Evolutionary conservation across 2,113 vertebrate genomes (phyloP), one percentile per base, ranked within the genome.

Genomic region (Arothron firmamentum): DNA sequence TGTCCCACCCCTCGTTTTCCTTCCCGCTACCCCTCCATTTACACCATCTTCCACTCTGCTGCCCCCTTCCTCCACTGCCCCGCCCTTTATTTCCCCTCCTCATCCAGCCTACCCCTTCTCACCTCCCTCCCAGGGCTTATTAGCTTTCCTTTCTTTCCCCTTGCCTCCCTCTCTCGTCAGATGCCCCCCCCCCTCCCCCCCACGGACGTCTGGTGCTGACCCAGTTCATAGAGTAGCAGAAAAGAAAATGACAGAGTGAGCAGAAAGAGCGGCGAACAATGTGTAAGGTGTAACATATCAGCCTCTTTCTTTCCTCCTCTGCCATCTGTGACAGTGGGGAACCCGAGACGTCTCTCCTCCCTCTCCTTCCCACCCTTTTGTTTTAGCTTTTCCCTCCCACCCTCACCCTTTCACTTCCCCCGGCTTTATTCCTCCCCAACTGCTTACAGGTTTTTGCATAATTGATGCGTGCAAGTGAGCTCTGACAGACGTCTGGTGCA

Each of bases 291-390:
- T 90, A 86, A 76, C 80, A 70, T 88, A 80, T 85, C 87, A 70
- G 76, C 54, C 73, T 73, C 78, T 85, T 83, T 85, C 81, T 88
- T 74, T 83, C 74, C 72, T 70, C 83, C 81, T 66, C 83, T 83
- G 75, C 89, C 89, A 90, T 91, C 88, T 91, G 90, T 89, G 87
- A 79, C 66, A 47, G 54, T 62, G 72, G 62, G 90, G 86, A 91
- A 91, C 83, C 72, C 54, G 89, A 91, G 79, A 85, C 52, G 45
- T 66, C 77, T 75, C 72, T 64, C 79, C 67, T 69, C 74, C 66
- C 78, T 75, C 73, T 73, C 59, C 77, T 70, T 60, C 82, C 72
- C 77, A 72, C 70, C 78, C 65, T 56, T 74, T 67, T 81, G 51
- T 69, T 77, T 67, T 58, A 61, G 74, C 45, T 52, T 60, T 67